phyloP scores from a whole-genome alignment of 1,140 invertebrate species.

The Drosophila chauvacae region DNA sequence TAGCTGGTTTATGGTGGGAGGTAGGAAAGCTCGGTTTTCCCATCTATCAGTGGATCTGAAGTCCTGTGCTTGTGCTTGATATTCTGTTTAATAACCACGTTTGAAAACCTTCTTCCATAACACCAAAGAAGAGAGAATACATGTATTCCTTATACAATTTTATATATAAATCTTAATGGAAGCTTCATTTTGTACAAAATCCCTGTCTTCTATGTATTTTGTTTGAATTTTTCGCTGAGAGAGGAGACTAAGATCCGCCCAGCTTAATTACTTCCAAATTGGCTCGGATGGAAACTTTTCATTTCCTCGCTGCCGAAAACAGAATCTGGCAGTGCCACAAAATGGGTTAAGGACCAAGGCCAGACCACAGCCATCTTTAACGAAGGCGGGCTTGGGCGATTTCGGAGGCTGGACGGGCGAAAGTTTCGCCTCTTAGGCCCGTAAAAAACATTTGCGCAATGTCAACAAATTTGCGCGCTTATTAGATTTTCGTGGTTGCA shows the following conservation, averaged over 20 bases:
- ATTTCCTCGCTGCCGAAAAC: conserved; percentile 18
- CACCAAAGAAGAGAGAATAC: background rate
- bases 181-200: background rate
- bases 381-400: conserved; percentile 16
- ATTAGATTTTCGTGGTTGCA: conserved; percentile 83
- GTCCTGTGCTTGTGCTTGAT: background rate
- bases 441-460: conserved; percentile 83
- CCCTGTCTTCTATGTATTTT: background rate
- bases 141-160: background rate
- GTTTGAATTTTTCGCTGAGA: background rate
- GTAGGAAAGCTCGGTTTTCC: conserved; percentile 7
- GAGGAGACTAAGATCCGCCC: no score
- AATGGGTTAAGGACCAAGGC: conserved; percentile 53
- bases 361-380: conserved; percentile 40
- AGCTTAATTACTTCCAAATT: conserved; percentile 37
- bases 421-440: conserved; percentile 56
- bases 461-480: conserved; percentile 83
- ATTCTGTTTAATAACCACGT: background rate
- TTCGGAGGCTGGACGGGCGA: conserved; percentile 12
- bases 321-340: conserved; percentile 26
- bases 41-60: background rate
- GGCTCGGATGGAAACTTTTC: conserved; percentile 18
- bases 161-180: no score
- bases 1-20: conserved; percentile 54
- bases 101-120: no score